Base-by-base conservation (phyloP, 2,888 invertebrate species). In the Agrenia bidenticulata region DNA sequence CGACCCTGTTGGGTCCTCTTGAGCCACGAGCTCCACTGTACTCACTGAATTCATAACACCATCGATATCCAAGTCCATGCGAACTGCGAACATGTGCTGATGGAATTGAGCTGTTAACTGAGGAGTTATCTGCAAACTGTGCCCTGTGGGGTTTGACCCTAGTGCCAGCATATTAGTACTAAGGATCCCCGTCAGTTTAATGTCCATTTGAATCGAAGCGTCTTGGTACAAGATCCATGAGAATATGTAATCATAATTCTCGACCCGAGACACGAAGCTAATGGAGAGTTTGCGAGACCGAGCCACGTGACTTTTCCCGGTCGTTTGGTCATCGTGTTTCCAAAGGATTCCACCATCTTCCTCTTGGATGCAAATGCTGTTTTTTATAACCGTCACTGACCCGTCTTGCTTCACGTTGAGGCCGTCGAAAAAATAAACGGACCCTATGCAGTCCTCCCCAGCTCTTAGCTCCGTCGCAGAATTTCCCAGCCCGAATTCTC, bases 11-110 rank as follows among this genome's bases (percentile, higher is more conserved):
- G 41, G 32, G 1, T 60, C 65, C 11, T 62, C 53, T 1, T 58
- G 21, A 1, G 59, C 61, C 1, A 72, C 60, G 1, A 62, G 61
- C 42, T 72, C 72, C 7, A 56, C 17, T 15, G 49, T 64, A 2
- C 11, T 45, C 23, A 69, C 67, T 0, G 68, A 63, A 17, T 73
- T 73, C 13, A 9, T 7, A 15, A 61, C 58, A 1, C 70, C 72
- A 45, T 73, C 70, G 32, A 70, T 63, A 50, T 73, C 72, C 0
- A 68, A 50, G 51, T 76, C 76, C 2, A 76, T 19, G 17, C 76
- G 17, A 15, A 67, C 37, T 0, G 64, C 58, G 61, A 74, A 74
- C 13, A 74, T 50, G 56, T 76, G 76, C 51, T 76, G 76, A 53
- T 76, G 76, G 45, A 67, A 66, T 42, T 70, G 73, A 7, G 72